A percentile compares a stretch with the other conserved stretches of the same genome.
These are phyloP conservation scores for Drosophila kokeensis DNA, from an alignment of 2,888 invertebrate species.

Conservation along the genomic window DNA sequence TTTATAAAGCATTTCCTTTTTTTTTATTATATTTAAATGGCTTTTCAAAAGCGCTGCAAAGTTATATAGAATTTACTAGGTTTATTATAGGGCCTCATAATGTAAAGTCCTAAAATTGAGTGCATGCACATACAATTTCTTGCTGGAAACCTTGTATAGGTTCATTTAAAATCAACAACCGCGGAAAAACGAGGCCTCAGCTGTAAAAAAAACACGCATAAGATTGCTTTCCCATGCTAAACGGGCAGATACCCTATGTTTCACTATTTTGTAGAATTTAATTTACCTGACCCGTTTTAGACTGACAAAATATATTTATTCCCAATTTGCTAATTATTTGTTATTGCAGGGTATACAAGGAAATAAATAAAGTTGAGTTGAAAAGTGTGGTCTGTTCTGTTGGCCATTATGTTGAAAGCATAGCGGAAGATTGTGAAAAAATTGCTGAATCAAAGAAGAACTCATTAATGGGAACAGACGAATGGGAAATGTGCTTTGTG, in stretches of 20 bases:
- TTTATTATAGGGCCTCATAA: constrained; percentile 66
- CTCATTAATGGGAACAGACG: neutral
- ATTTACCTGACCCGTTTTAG: neutral
- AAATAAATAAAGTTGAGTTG: neutral
- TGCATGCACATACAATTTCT: constrained; percentile 30
- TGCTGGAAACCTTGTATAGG: constrained; percentile 6
- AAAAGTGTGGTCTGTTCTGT: constrained; percentile 2
- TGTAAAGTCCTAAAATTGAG: constrained; percentile 47
- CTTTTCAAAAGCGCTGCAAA: constrained; percentile 55
- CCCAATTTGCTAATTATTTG: neutral
- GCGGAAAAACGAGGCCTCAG: constrained; percentile 14
- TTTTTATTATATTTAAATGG: constrained; percentile 38
- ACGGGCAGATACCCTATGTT: constrained; percentile 13
- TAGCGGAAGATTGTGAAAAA: neutral
- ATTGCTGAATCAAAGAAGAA: neutral
- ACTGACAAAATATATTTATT: neutral
- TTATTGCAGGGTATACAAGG: neutral
- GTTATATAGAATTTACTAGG: constrained; percentile 77
- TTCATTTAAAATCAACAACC: constrained; percentile 29
- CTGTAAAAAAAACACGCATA: neutral
- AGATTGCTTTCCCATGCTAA: neutral
- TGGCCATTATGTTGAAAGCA: constrained; percentile 2
- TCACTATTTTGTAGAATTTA: neutral
- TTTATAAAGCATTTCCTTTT: constrained; percentile 53
- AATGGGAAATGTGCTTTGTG: neutral